These are phyloP conservation scores for Acleris cristana DNA, from an alignment of 2,888 invertebrate genomes.

Conservation along the genomic window DNA sequence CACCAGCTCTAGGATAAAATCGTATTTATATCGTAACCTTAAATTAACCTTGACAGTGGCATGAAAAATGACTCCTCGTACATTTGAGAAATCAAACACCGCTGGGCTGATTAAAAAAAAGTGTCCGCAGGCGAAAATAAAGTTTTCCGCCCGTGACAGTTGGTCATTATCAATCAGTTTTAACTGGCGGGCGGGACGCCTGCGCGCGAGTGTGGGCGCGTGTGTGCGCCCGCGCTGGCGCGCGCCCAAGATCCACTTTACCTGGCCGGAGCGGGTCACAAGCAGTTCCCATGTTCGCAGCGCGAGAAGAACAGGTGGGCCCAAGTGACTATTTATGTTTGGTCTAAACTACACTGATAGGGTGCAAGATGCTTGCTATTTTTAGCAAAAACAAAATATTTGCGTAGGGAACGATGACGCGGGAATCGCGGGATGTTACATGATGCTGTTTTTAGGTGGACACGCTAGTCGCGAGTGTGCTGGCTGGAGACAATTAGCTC, in stretches of 20 bases:
- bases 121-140: conserved; percentile 67
- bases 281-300: conserved; percentile 27
- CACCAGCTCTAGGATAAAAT: conserved; percentile 54
- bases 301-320: conserved; percentile 34
- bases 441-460: background rate
- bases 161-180: conserved; percentile 80
- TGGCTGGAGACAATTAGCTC: conserved; percentile 65
- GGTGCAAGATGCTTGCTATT: conserved; percentile 10
- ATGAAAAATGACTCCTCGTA: conserved; percentile 72
- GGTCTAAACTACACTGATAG: conserved; percentile 16
- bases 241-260: conserved; percentile 51
- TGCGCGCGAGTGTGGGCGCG: conserved; percentile 39
- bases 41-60: conserved; percentile 82
- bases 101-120: conserved; percentile 55
- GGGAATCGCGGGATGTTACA: conserved; percentile 6
- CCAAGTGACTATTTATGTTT: conserved; percentile 23
- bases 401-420: conserved; percentile 22
- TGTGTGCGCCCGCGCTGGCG: conserved; percentile 48
- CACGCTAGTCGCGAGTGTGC: conserved; percentile 24
- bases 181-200: conserved; percentile 68
- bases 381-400: conserved; percentile 3
- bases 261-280: conserved; percentile 35
- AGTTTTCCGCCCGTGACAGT: conserved; percentile 73
- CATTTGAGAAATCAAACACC: conserved; percentile 72
- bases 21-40: conserved; percentile 79